Evolutionary conservation across 2,113 vertebrate genomes (phyloP), one percentile per base, ranked within the genome.

Genomic region (Colius striatus): DNA sequence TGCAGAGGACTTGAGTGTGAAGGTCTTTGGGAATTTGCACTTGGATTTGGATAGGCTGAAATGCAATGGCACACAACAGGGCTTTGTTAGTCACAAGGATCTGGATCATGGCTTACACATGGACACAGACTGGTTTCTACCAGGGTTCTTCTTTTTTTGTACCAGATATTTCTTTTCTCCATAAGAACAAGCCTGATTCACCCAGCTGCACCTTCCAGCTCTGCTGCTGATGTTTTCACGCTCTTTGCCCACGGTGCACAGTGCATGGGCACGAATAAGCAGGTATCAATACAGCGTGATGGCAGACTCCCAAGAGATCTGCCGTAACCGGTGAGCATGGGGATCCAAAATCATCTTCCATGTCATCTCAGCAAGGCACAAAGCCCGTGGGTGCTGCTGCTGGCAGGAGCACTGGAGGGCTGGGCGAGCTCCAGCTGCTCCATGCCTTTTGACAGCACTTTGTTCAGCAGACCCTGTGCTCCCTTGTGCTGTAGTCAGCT

Each of bases 311-410:
- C 71, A 74, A 23, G 48, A 54, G 87, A 85, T 72, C 87, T 87
- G 50, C 82, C 76, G 41, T 50, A 71, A 85, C n/a, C 53, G 45
- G 43, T 9, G 70, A 84, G 47, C 84, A 61, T 3, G 1, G 51
- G 30, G 68, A 88, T 91, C 76, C 60, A 54, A 83, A 90, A 84
- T 90, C 66, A 65, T 53, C 66, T 91, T 91, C 73, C 32, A 5
- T 66, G 38, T 72, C 11, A 1, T 57, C 45, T 22, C 84, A 65
- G 84, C 58, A 7, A 74, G 95, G 70, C 48, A 65, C 83, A 85
- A 85, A 90, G 67, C 91, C 86, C 1, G 9, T 73, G 75, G 85
- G 88, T 1, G 8, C 78, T 45, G 80, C 29, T 80, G 51, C 36
- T 48, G 32, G 72, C 6, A n/a, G n/a, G n/a, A n/a, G n/a, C n/a